A percentile compares a stretch with the other conserved stretches of the same genome.
Conservation (phyloP, 1,140 invertebrate species). For the Gryon sp. region DNA sequence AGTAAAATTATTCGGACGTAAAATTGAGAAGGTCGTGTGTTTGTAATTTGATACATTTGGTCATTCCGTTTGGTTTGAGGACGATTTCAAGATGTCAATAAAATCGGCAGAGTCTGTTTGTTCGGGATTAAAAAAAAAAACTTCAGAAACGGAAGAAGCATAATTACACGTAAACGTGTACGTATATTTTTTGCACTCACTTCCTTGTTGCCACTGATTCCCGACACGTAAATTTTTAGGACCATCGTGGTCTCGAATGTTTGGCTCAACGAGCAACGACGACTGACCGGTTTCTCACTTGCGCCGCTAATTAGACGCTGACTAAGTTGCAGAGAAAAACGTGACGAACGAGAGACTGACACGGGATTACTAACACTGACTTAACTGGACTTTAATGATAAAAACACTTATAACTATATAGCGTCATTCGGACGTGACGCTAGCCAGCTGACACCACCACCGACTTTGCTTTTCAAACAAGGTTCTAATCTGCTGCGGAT, state of each 20-base stretch:
- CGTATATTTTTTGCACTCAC: conserved; percentile 83
- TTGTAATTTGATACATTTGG: conserved; percentile 47
- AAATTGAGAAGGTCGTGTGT: conserved; percentile 39
- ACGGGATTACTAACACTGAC: conserved; percentile 58
- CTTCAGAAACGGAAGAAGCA: neutral
- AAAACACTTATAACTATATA: conserved; percentile 61
- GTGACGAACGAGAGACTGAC: conserved; percentile 52
- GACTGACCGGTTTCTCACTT: conserved; percentile 55
- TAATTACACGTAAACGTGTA: no score
- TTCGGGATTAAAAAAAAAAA: neutral
- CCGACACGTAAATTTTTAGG: conserved; percentile 93
- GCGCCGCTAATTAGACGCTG: conserved; percentile 53
- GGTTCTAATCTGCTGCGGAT: no score
- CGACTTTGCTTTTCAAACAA: conserved; percentile 16
- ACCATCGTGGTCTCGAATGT: conserved; percentile 83
- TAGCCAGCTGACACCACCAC: conserved; percentile 22
- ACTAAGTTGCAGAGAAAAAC: conserved; percentile 44
- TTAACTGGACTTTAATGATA: conserved; percentile 64
- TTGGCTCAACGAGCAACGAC: conserved; percentile 30
- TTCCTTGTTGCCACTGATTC: conserved; percentile 95
- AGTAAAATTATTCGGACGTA: neutral
- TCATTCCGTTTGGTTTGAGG: neutral
- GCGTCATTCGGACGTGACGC: conserved; percentile 56
- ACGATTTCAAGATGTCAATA: conserved; percentile 23
- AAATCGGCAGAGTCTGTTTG: conserved; percentile 20